Percentiles rank a stretch among this genome's conserved stretches.
These are phyloP conservation scores for Pristionchus arcanus DNA, from an alignment of 2,888 invertebrate genomes.

Conservation along the genomic window DNA sequence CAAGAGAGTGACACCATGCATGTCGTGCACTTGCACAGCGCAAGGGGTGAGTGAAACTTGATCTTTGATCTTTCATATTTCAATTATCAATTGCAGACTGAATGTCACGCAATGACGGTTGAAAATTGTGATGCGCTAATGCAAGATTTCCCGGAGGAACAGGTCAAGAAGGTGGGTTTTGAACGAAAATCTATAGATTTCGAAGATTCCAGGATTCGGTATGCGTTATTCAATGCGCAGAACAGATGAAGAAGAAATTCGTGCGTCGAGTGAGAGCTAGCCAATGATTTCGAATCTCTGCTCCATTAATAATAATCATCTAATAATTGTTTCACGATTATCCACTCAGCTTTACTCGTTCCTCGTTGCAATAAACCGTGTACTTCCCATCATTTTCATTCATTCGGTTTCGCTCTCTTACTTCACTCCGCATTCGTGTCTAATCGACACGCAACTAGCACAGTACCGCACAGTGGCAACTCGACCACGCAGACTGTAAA, in stretches of 20 bases:
- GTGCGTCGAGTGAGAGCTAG: background rate
- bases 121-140: slow-evolving; percentile 70
- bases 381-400: slow-evolving; percentile 12
- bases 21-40: slow-evolving; percentile 78
- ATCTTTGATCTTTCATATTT: background rate
- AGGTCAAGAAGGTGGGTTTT: slow-evolving; percentile 6
- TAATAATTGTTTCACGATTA: slow-evolving; percentile 21
- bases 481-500: slow-evolving; percentile 1
- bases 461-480: slow-evolving; percentile 36
- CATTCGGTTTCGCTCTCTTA: background rate
- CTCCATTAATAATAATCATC: background rate
- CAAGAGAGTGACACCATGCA: slow-evolving; percentile 77
- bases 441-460: background rate
- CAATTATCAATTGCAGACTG: slow-evolving; percentile 64
- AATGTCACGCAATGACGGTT: slow-evolving; percentile 77
- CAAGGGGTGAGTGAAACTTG: slow-evolving; percentile 72
- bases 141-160: slow-evolving; percentile 58
- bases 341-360: background rate
- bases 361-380: background rate
- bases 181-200: background rate
- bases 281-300: background rate
- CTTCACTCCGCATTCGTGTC: background rate
- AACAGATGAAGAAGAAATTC: slow-evolving; percentile 55
- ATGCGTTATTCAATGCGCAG: slow-evolving; percentile 72
- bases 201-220: slow-evolving; percentile 69